Evolutionary conservation across 2,113 vertebrate species (phyloP).

Genomic region (Zingel zingel): DNA sequence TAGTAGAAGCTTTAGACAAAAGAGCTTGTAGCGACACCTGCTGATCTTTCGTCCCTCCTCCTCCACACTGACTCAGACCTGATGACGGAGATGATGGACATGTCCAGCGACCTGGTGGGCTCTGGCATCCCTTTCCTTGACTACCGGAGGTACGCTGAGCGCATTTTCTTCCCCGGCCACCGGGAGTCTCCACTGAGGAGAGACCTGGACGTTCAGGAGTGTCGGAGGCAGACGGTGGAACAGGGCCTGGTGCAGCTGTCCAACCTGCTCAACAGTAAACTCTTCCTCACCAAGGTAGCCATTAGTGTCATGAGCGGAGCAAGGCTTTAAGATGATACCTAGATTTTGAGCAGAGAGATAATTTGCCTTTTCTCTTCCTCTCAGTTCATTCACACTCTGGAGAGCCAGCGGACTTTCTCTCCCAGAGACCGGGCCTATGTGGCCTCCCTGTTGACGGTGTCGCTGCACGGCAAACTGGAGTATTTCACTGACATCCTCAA

Average conservation of each 20-base stretch:
- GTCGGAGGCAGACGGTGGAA: conserved; percentile 93
- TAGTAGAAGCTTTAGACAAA: background rate
- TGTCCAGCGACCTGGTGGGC: conserved; percentile 96
- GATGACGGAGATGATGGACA: conserved; percentile 99
- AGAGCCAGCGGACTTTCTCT: conserved; percentile 96
- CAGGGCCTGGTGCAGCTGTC: conserved; percentile 97
- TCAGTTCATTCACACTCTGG: conserved; percentile 97
- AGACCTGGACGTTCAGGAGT: conserved; percentile 95
- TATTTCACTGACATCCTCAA: conserved; percentile 99
- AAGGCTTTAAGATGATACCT: background rate
- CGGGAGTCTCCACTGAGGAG: conserved; percentile 92
- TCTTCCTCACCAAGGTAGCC: conserved; percentile 97
- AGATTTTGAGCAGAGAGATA: background rate
- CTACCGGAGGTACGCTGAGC: conserved; percentile 95
- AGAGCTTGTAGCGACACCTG: background rate
- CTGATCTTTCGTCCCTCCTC: background rate
- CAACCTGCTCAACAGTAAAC: conserved; percentile 98
- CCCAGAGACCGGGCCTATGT: conserved; percentile 95
- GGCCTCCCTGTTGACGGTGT: conserved; percentile 94
- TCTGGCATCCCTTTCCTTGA: conserved; percentile 97
- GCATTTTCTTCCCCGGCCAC: conserved; percentile 98
- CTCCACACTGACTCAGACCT: conserved; percentile 85
- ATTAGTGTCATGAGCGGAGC: background rate
- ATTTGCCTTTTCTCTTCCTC: background rate
- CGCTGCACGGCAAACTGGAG: conserved; percentile 95